Evolutionary conservation across 2,888 invertebrate species (phyloP).

Genomic region (Drosophila neoperkinsi): DNA sequence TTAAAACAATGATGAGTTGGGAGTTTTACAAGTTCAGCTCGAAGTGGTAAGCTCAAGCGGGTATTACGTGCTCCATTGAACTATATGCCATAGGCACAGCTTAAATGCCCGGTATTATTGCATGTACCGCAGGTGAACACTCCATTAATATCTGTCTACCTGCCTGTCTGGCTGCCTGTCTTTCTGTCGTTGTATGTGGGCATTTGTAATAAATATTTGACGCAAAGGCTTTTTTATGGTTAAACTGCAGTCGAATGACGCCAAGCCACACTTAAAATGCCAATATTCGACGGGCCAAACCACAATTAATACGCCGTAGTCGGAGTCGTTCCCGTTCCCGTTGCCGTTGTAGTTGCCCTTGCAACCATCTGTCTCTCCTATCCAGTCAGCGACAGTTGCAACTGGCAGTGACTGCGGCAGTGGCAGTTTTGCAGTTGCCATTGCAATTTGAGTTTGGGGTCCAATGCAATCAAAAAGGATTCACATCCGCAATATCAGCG

Average conservation of each 20-base stretch:
- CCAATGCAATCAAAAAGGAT: slow-evolving; percentile 80
- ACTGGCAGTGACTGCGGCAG: slow-evolving; percentile 6
- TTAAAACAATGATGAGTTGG: neutral
- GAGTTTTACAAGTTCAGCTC: too few species aligned
- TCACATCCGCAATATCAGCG: slow-evolving; percentile 81
- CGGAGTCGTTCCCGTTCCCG: slow-evolving; percentile 7
- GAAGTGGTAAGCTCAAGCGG: neutral
- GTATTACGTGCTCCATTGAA: neutral
- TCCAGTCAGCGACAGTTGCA: slow-evolving; percentile 21
- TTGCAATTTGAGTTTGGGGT: slow-evolving; percentile 50
- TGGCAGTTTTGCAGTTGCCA: slow-evolving; percentile 38
- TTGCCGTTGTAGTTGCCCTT: neutral
- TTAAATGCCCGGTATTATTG: slow-evolving; percentile 24
- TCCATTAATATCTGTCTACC: neutral
- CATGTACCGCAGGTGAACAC: slow-evolving; percentile 41
- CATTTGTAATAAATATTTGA: slow-evolving; percentile 70
- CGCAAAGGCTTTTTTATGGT: slow-evolving; percentile 52
- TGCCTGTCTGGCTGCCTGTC: neutral
- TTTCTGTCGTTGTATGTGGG: slow-evolving; percentile 29
- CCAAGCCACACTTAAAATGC: slow-evolving; percentile 81
- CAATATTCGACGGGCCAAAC: slow-evolving; percentile 79
- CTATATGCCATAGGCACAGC: neutral
- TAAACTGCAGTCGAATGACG: slow-evolving; percentile 63
- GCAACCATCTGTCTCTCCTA: slow-evolving; percentile 12
- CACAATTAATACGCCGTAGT: slow-evolving; percentile 75